Evolutionary conservation across 2,888 invertebrate species (phyloP), one percentile per base, ranked within the genome.

Genomic region (Aphodius granarius): DNA sequence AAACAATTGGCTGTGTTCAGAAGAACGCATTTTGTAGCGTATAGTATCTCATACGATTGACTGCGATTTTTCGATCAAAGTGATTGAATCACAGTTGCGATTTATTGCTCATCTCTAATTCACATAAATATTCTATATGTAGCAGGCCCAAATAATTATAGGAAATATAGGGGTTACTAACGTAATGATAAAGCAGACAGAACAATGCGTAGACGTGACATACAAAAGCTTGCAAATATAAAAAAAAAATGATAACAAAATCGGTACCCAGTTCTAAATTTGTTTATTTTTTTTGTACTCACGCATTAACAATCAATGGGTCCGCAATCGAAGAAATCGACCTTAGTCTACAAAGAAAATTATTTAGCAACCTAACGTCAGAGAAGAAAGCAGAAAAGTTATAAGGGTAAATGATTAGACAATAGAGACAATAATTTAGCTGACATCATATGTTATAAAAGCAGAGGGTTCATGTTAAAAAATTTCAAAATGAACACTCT

Each of bases 341-440:
- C 72, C 73, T 77, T 74, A 77, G 77, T 77, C 77, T 77, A 77
- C 66, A 77, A 77, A 77, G 73, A 77, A 74, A 77, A 75, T 75
- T 65, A 77, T 72, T 20, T 71, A 21, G 77, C 74, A 73, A 73
- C 68, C 22, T 75, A 73, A 73, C 73, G 15, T 73, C 19, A 17
- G 71, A 71, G 19, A 43, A 72, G 62, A 21, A 70, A 21, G 63
- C 70, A 17, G n/a, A 43, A 43, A 13, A 43, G 2, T 43, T 43
- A 43, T 43, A 43, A 2, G 6, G 43, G 9, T 43, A 43, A 43
- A 43, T 13, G 43, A 9, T 1, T 43, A 9, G 43, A 43, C 43
- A 43, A 43, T 9, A 2, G 43, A 43, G 43, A 43, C 43, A 43
- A 43, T 43, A 43, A 13, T 3, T 43, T 43, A 0, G 43, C 43